Conservation (phyloP, 2,113 vertebrate species). For the Neodon shergylaensis region DNA sequence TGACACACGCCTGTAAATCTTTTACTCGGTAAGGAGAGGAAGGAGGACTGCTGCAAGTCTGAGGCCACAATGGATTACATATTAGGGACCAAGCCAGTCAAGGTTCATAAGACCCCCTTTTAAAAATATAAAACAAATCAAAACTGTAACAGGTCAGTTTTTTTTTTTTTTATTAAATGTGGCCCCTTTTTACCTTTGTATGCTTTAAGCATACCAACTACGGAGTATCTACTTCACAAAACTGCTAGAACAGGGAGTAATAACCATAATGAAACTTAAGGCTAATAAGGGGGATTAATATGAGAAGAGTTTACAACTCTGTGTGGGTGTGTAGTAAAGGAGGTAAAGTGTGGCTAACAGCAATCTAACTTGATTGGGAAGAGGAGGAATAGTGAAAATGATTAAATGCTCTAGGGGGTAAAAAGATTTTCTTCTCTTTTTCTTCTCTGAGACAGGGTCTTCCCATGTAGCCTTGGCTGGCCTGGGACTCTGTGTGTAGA, state of each 20-base stretch:
- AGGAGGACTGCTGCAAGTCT: neutral
- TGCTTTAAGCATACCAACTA: neutral
- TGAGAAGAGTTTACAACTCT: neutral
- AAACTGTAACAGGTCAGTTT: neutral
- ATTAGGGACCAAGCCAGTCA: neutral
- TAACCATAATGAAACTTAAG: constrained; percentile 12
- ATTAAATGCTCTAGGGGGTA: neutral
- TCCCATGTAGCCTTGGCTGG: neutral
- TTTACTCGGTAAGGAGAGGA: neutral
- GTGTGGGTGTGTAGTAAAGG: neutral
- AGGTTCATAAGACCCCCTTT: neutral
- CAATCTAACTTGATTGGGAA: neutral
- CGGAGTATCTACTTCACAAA: constrained; percentile 14
- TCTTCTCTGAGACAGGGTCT: neutral
- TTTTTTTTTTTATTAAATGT: neutral
- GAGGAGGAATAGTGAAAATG: constrained; percentile 21
- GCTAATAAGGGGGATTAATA: neutral
- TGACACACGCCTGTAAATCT: neutral
- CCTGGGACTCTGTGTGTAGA: neutral
- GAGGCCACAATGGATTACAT: neutral
- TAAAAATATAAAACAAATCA: neutral
- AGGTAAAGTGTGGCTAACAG: constrained; percentile 15
- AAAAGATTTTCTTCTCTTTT: neutral
- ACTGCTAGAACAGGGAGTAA: neutral
- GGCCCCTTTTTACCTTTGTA: neutral